Evolutionary conservation across 2,797 vertebrate species (phyloP).

Genomic region (Sebastes itinus): DNA sequence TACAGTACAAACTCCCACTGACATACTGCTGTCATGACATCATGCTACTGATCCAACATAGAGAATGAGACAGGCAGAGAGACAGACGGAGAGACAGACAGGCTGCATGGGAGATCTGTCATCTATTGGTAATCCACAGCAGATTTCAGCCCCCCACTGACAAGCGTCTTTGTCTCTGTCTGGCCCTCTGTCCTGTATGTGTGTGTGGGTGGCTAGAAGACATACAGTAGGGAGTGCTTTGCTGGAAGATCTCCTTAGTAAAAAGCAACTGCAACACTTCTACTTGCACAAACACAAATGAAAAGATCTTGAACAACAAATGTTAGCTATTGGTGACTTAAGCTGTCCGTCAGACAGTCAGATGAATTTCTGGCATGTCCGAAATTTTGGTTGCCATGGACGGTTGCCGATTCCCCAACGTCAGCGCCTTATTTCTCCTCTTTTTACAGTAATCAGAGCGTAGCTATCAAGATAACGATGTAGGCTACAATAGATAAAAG

Average conservation of each 20-base stretch:
- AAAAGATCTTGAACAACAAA: background rate
- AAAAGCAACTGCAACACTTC: background rate
- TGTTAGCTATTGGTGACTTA: background rate
- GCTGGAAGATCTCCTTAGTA: background rate
- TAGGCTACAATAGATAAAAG: too few relatives aligned
- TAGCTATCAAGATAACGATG: too few relatives aligned
- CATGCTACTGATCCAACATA: slow-evolving; percentile 6
- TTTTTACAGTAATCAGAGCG: too few relatives aligned
- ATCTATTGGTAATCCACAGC: slow-evolving; percentile 49
- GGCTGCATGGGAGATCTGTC: slow-evolving; percentile 21
- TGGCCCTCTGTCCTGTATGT: slow-evolving; percentile 5
- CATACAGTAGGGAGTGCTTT: background rate
- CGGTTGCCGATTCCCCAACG: too few relatives aligned
- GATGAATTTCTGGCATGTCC: too few relatives aligned
- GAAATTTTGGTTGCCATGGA: too few relatives aligned
- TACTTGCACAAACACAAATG: background rate
- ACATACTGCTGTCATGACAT: background rate
- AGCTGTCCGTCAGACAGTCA: too few relatives aligned
- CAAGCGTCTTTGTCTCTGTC: slow-evolving; percentile 37
- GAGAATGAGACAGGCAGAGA: background rate
- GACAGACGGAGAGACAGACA: background rate
- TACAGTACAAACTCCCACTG: too few relatives aligned
- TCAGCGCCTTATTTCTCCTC: too few relatives aligned
- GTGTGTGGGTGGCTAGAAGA: background rate
- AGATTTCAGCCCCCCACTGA: slow-evolving; percentile 39